A percentile compares a stretch with the other conserved stretches of the same genome.
Evolutionary conservation across 2,888 invertebrate genomes (phyloP).

Genomic region (Incurvaria masculella): DNA sequence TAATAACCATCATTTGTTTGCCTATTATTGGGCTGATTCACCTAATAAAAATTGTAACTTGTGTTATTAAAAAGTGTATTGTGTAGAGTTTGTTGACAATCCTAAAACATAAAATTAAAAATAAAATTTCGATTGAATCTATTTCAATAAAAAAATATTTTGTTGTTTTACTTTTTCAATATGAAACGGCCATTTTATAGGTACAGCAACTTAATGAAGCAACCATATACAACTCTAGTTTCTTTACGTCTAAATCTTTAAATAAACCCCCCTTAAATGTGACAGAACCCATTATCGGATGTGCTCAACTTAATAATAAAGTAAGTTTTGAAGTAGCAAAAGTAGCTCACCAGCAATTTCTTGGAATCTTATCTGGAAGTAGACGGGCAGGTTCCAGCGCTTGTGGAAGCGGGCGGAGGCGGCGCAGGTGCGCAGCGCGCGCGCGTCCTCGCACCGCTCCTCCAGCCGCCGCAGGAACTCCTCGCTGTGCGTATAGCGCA

Average conservation of each 20-base stretch:
- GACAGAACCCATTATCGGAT: slow-evolving; percentile 2
- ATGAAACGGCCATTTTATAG: no score
- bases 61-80: no score
- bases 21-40: no score
- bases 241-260: not conserved
- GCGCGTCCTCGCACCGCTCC: slow-evolving; percentile 56
- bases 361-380: slow-evolving; percentile 94
- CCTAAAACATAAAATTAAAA: no score
- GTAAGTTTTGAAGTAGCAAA: slow-evolving; percentile 14
- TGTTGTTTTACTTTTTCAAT: no score
- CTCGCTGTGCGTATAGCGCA: slow-evolving; percentile 75
- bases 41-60: no score
- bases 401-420: slow-evolving; percentile 77
- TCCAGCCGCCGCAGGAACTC: slow-evolving; percentile 73
- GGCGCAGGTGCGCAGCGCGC: slow-evolving; percentile 61
- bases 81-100: no score
- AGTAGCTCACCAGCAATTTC: slow-evolving; percentile 71
- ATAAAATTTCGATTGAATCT: no score
- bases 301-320: not conserved
- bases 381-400: slow-evolving; percentile 94
- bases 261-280: not conserved
- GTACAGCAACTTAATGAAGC: no score
- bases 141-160: no score
- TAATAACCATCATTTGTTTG: no score
- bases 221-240: not conserved